These are phyloP conservation scores for Laterallus jamaicensis DNA, from an alignment of 2,113 vertebrate species.

Conservation along the genomic window DNA sequence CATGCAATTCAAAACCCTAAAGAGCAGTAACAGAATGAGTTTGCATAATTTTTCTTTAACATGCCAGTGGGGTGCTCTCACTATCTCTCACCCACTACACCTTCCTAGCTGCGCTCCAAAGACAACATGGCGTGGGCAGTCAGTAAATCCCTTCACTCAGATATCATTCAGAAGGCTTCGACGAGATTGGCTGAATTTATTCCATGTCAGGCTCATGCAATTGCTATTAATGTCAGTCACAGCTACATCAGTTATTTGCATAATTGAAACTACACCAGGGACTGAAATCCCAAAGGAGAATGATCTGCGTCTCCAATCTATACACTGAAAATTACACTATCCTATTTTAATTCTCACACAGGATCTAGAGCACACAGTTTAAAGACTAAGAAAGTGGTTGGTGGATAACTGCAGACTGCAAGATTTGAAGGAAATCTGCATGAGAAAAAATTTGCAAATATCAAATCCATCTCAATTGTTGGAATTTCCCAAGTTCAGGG, in stretches of 20 bases:
- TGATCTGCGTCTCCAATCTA: not conserved
- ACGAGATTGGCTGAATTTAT: not conserved
- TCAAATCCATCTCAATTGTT: not conserved
- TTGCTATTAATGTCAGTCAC: not conserved
- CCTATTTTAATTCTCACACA: not conserved
- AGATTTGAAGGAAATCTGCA: not conserved
- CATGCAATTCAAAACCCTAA: not conserved
- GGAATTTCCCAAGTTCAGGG: not conserved
- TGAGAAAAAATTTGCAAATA: not conserved
- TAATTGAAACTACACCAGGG: not conserved
- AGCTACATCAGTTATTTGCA: not conserved
- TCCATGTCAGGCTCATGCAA: not conserved
- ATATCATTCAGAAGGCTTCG: not conserved
- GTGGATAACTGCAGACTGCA: not conserved
- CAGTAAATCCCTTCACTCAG: not conserved
- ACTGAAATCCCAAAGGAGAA: not conserved
- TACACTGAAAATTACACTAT: not conserved
- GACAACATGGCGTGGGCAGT: not conserved
- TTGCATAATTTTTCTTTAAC: not conserved
- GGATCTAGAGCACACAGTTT: not conserved
- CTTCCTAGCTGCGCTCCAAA: not conserved
- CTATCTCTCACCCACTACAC: not conserved
- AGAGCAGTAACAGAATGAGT: not conserved
- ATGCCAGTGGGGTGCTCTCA: not conserved
- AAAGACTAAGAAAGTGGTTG: not conserved